These are phyloP conservation scores for Stomatorhinus walkeri DNA, from an alignment of 2,797 vertebrate genomes.

Conservation along the genomic window DNA sequence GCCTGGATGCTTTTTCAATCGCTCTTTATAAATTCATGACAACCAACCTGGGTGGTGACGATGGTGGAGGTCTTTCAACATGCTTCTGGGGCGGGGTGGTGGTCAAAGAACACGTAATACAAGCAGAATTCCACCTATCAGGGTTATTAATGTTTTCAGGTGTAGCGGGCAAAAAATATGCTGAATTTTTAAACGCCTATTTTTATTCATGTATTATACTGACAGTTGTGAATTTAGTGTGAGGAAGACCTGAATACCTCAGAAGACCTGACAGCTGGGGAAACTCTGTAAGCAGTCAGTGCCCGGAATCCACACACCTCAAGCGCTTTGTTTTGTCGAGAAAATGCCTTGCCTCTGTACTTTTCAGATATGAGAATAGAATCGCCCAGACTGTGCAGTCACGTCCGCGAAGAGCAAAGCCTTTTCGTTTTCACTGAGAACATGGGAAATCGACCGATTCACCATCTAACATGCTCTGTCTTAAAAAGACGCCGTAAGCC, in stretches of 20 bases:
- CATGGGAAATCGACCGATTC: neutral
- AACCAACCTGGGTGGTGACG: slow-evolving; percentile 12
- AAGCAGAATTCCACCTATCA: neutral
- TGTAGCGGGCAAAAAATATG: neutral
- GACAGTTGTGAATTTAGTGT: slow-evolving; percentile 5
- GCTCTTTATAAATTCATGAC: slow-evolving; percentile 19
- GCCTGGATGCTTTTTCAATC: slow-evolving; percentile 12
- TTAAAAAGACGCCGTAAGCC: neutral
- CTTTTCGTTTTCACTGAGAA: neutral
- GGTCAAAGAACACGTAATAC: neutral
- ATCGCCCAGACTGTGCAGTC: neutral
- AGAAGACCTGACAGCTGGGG: neutral
- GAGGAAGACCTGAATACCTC: slow-evolving; percentile 1
- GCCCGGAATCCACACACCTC: neutral
- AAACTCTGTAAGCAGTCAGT: neutral
- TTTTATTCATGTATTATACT: slow-evolving; percentile 1
- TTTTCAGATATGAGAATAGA: neutral
- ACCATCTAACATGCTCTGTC: neutral
- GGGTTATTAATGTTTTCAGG: neutral
- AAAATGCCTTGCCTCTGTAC: neutral
- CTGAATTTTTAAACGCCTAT: neutral
- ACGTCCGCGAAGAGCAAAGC: neutral
- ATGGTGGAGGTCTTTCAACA: neutral
- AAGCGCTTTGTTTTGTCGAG: neutral
- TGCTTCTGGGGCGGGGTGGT: neutral